Base-by-base conservation (phyloP, 2,113 vertebrate genomes). In the Muntiacus muntjak region DNA sequence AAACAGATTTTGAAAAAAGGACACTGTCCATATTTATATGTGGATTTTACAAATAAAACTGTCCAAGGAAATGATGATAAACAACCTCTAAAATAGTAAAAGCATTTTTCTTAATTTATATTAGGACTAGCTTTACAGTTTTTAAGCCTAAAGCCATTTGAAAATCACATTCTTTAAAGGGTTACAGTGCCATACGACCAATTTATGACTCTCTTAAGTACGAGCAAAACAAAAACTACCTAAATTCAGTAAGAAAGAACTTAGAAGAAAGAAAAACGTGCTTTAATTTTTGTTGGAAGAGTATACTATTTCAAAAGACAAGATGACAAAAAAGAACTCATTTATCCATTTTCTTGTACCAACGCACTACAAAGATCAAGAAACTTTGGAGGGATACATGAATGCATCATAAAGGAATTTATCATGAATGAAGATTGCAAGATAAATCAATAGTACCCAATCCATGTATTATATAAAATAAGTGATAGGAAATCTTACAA, bases 21-120 rank as follows among this genome's bases (percentile, higher is more conserved):
- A 91, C 98, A 99, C 98, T 97, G 97, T 98, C 95, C 96, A 98
- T 97, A 98, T 98, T 96, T 89, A 94, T 82, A 97, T 96, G 95
- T 99, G 98, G 97, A 98, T 95, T 98, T 98, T 97, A 98, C 98
- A 99, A 99, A 98, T 98, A 98, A 98, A 98, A 98, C 97, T 98
- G 98, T 98, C 98, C 99, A 99, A 99, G 99, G 99, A 99, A 99
- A 99, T 99, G 98, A 98, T 97, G 98, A 99, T 99, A 99, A 99
- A 99, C 99, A 98, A 98, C 92, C 76, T 98, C 96, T 97, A 98
- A 98, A 97, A 97, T 89, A 95, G 95, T 55, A 74, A 82, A 96
- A 78, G 60, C 25, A 84, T 58, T 97, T 94, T 93, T 93, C 83
- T 89, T 74, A 62, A 94, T 97, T 97, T 94, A 94, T 93, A 71